A percentile compares a stretch with the other conserved stretches of the same genome.
phyloP scores from a whole-genome alignment of 2,113 vertebrate species.

The Danionella cerebrum region DNA sequence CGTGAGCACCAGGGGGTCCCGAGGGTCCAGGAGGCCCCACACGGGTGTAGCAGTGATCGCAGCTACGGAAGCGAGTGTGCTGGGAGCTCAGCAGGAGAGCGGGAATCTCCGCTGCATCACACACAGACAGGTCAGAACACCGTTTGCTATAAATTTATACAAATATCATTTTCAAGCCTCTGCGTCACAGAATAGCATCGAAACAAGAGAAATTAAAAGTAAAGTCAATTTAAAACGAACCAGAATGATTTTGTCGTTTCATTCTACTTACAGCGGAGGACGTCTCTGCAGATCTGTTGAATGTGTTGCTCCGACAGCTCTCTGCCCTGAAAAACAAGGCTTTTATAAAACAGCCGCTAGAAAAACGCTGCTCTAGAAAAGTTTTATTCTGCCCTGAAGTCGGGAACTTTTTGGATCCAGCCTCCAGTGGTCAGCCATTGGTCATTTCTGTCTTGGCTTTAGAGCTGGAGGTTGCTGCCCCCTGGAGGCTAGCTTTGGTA shows the following conservation, averaged over 20 bases:
- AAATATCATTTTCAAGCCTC: no score
- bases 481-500: no score
- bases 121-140: background rate
- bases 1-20: constrained; percentile 75
- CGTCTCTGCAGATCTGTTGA: constrained; percentile 84
- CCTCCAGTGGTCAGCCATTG: no score
- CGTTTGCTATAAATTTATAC: no score
- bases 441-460: no score
- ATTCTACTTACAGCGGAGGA: constrained; percentile 80
- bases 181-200: no score
- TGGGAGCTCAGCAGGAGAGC: constrained; percentile 74
- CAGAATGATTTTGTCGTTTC: background rate
- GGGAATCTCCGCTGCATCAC: constrained; percentile 74
- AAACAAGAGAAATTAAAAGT: no score
- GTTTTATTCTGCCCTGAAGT: no score
- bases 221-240: no score
- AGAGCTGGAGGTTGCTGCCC: no score
- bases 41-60: constrained; percentile 73
- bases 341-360: background rate
- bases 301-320: constrained; percentile 85
- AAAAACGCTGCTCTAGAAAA: no score
- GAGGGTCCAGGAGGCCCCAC: constrained; percentile 73
- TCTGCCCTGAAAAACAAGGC: constrained; percentile 68
- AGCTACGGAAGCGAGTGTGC: constrained; percentile 73
- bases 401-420: no score